Percentiles rank a stretch among this genome's conserved stretches.
These are phyloP conservation scores for Meta bourneti DNA, from an alignment of 2,888 invertebrate species.

Conservation along the genomic window DNA sequence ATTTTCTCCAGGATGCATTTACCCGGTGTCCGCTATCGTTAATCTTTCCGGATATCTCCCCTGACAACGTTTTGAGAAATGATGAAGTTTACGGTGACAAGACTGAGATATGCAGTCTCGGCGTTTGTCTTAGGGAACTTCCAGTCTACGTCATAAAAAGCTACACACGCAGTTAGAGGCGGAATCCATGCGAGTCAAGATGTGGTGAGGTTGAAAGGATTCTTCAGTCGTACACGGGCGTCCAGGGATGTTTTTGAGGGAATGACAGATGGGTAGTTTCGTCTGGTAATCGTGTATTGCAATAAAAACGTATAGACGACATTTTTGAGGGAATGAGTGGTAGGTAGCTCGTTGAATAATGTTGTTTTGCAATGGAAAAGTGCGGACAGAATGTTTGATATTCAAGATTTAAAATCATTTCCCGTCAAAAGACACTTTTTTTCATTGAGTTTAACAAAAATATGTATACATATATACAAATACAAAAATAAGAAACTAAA, in stretches of 20 bases:
- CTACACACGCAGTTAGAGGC: not conserved
- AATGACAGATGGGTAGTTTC: conserved; percentile 7
- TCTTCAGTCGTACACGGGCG: not conserved
- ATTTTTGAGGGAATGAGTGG: too few relatives aligned
- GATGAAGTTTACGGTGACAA: conserved; percentile 48
- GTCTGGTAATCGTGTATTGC: conserved; percentile 15
- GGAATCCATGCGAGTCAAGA: not conserved
- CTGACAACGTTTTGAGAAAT: conserved; percentile 45
- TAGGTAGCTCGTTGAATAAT: too few relatives aligned
- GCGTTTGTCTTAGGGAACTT: conserved; percentile 1
- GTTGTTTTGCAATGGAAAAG: too few relatives aligned
- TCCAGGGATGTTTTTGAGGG: not conserved
- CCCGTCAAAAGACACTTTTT: too few relatives aligned
- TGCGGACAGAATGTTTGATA: too few relatives aligned
- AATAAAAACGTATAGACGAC: not conserved
- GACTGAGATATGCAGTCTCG: conserved; percentile 3
- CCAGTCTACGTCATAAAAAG: not conserved
- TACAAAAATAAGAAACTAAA: too few relatives aligned
- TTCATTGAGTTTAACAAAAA: too few relatives aligned
- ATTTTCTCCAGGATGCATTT: conserved; percentile 20
- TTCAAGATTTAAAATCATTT: too few relatives aligned
- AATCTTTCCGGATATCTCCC: conserved; percentile 41
- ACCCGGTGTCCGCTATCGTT: conserved; percentile 29
- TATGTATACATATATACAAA: too few relatives aligned
- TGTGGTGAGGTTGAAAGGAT: not conserved